A percentile compares a stretch with the other conserved stretches of the same genome.
phyloP scores from a whole-genome alignment of 2,113 vertebrate species.

The Ornithorhynchus anatinus region DNA sequence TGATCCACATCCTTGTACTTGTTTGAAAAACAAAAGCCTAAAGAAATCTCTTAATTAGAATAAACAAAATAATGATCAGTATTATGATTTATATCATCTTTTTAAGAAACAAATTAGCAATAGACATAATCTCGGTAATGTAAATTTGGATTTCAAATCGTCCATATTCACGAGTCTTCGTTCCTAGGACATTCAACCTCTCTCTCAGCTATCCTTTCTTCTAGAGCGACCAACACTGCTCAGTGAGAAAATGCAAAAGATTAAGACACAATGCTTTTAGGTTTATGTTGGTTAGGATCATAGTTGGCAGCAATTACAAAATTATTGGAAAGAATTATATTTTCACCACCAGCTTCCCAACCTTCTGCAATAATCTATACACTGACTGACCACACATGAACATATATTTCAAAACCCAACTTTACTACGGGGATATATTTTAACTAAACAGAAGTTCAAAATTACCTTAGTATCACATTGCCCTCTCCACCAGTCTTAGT shows the following conservation, averaged over 20 bases:
- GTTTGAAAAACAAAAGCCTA: neutral
- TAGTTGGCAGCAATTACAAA: neutral
- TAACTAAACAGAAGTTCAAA: slow-evolving; percentile 37
- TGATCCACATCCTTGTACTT: neutral
- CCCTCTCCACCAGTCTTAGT: slow-evolving; percentile 14
- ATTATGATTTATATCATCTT: neutral
- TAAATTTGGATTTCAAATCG: neutral
- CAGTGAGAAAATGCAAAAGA: neutral
- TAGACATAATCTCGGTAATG: neutral
- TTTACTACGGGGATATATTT: slow-evolving; percentile 38
- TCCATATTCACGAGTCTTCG: neutral
- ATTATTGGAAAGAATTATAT: neutral
- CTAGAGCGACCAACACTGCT: neutral
- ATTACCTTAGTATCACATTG: slow-evolving; percentile 39
- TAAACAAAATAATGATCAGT: neutral
- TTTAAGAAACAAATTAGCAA: neutral
- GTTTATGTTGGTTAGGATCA: neutral
- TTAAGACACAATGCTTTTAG: neutral
- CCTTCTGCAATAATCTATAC: neutral
- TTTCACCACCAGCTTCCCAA: neutral
- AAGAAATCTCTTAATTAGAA: neutral
- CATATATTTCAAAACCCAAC: slow-evolving; percentile 32
- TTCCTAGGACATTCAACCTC: neutral
- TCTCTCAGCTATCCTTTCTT: neutral
- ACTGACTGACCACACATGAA: neutral